A percentile compares a stretch with the other conserved stretches of the same genome.
phyloP scores from a whole-genome alignment of 2,797 vertebrate genomes.

The Pipistrellus pipistrellus region DNA sequence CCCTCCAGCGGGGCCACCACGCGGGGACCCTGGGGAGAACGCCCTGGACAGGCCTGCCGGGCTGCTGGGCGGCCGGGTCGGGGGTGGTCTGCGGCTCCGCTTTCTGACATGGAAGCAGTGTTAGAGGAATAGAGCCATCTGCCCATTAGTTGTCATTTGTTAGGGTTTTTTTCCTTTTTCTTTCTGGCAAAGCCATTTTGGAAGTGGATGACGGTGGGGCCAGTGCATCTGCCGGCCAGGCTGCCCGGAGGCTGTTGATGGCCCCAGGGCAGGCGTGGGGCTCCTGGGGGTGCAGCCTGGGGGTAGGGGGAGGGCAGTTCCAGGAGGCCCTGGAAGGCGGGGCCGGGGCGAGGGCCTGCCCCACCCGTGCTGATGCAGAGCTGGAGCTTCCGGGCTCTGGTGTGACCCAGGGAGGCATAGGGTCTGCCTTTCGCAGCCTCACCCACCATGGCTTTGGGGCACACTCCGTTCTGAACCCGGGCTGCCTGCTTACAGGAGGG shows the following conservation, averaged over 20 bases:
- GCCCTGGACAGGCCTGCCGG: background rate
- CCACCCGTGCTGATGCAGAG: background rate
- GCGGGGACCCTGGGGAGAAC: conserved; percentile 57
- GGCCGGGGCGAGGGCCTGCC: background rate
- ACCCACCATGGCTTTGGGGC: background rate
- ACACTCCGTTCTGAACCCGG: background rate
- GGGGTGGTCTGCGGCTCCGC: background rate
- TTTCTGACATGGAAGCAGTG: conserved; percentile 1
- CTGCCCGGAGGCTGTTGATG: background rate
- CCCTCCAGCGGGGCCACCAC: background rate
- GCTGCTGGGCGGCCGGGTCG: background rate
- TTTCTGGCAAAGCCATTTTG: background rate
- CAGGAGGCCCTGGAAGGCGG: background rate
- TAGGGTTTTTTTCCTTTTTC: background rate
- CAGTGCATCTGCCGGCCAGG: background rate
- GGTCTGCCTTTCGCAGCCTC: no score
- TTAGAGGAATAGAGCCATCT: background rate
- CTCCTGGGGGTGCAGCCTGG: background rate
- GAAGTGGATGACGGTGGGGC: background rate
- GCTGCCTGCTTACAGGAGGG: background rate
- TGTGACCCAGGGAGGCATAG: no score
- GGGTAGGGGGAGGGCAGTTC: background rate
- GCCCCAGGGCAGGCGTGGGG: background rate
- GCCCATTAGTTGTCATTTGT: background rate
- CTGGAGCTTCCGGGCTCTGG: background rate